Conservation (phyloP, 2,797 vertebrate genomes). For the Muscicapa comitata region DNA sequence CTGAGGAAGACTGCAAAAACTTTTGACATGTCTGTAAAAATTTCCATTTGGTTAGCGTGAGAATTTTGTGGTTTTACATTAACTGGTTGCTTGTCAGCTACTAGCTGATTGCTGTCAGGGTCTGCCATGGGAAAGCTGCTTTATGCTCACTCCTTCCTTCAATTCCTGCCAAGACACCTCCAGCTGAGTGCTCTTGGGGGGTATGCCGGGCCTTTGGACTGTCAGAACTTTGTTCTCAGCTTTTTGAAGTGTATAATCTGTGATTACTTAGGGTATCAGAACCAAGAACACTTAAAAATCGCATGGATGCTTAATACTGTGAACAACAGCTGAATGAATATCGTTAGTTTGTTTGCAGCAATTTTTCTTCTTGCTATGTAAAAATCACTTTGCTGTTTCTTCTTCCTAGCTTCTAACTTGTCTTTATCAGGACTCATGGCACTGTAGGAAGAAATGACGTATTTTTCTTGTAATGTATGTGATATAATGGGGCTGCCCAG, state of each 20-base stretch:
- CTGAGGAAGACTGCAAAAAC: background rate
- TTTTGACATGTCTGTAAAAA: background rate
- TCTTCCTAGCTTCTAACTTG: background rate
- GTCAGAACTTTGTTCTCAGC: background rate
- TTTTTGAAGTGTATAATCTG: background rate
- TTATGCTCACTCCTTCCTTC: background rate
- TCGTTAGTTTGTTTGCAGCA: background rate
- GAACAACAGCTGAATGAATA: background rate
- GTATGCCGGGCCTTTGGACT: background rate
- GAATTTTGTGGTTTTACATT: background rate
- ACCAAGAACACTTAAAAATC: background rate
- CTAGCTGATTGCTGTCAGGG: background rate
- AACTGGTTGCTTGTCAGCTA: background rate
- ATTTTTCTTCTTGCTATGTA: background rate
- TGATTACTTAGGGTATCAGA: background rate
- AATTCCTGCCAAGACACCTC: background rate
- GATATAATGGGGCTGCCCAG: accelerated
- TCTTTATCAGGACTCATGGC: accelerated
- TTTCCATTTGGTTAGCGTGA: background rate
- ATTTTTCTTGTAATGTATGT: accelerated
- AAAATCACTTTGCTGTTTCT: background rate
- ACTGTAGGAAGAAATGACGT: accelerated
- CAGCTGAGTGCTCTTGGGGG: background rate
- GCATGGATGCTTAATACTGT: accelerated
- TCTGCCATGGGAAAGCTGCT: background rate